phyloP scores from a whole-genome alignment of 2,113 vertebrate genomes.

The Arothron firmamentum region DNA sequence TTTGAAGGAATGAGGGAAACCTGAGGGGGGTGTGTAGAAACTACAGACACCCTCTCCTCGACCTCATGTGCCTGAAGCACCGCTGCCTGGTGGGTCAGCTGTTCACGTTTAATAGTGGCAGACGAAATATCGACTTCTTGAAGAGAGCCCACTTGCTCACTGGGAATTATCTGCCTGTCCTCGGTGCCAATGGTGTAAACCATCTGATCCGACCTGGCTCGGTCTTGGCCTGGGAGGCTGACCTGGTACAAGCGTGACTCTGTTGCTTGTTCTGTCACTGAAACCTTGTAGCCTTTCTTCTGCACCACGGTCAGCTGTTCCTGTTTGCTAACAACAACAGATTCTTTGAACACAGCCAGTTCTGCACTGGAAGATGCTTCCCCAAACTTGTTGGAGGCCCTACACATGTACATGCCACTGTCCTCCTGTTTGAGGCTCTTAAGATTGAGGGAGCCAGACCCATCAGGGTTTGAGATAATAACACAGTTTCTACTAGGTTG shows the following conservation, averaged over 20 bases:
- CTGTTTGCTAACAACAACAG: constrained; percentile 44
- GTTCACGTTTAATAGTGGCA: constrained; percentile 71
- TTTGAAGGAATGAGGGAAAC: constrained; percentile 60
- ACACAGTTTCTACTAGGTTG: constrained; percentile 63
- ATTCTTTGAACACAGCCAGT: constrained; percentile 74
- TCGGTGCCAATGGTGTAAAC: constrained; percentile 79
- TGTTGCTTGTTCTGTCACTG: constrained; percentile 68
- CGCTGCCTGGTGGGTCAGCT: constrained; percentile 74
- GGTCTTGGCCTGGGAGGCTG: constrained; percentile 71
- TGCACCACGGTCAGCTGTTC: constrained; percentile 55
- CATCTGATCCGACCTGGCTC: constrained; percentile 67
- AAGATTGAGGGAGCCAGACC: constrained; percentile 80
- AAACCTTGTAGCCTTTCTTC: constrained; percentile 74
- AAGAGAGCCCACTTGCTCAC: constrained; percentile 72
- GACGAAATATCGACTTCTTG: constrained; percentile 68
- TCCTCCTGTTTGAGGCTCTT: constrained; percentile 73
- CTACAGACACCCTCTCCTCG: constrained; percentile 68
- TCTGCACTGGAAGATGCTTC: constrained; percentile 79
- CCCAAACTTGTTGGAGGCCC: constrained; percentile 77
- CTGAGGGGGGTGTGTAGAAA: constrained; percentile 46
- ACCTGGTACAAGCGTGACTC: constrained; percentile 78
- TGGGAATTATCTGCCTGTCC: constrained; percentile 69
- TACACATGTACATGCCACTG: constrained; percentile 80
- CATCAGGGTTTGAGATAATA: constrained; percentile 73
- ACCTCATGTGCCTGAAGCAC: constrained; percentile 71